Base-by-base conservation (phyloP, 2,888 invertebrate species). In the Yponomeuta plumbellus region DNA sequence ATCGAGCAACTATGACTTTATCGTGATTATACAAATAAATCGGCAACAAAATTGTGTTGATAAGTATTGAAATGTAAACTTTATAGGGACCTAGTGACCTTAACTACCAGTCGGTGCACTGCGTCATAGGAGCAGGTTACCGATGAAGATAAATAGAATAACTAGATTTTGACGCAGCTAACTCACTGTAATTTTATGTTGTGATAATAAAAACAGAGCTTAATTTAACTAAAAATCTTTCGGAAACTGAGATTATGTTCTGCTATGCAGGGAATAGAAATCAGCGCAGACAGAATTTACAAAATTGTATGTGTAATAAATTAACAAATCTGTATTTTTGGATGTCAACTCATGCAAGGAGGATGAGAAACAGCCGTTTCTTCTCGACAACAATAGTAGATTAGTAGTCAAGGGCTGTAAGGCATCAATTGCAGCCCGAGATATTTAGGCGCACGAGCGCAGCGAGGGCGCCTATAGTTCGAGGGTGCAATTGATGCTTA, bases 251-350 rank as follows among this genome's bases (percentile, higher is more conserved):
- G n/a, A 52, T 52, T 52, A 1, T 52, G 44, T 52, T 17, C 44
- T 13, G 44, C 44, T 13, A 52, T 52, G 44, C 17, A 5, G 44
- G 17, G 20, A 59, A 59, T 26, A 62, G 62, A 62, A 34, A 61
- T 34, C 61, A 10, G 26, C n/a, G 39, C 62, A 62, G 11, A 22
- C 22, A 22, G n/a, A 17, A 20, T 63, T 63, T 63, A 44, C 73
- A 74, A 73, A 74, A 73, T 72, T 76, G 76, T 74, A 78, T 78
- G 85, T 85, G 84, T 85, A 79, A 86, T 85, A 79, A 86, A 88
- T 86, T 86, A 87, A 83, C 86, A 85, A 80, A 52, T 17, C 83
- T 81, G 83, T 82, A 79, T 80, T 34, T 34, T 8, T 34, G 34
- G 79, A 75, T 70, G 75, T 77, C 75, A 76, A 77, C 77, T 77